Evolutionary conservation across 2,797 vertebrate genomes (phyloP).

Genomic region (Lagocephalus sceleratus): DNA sequence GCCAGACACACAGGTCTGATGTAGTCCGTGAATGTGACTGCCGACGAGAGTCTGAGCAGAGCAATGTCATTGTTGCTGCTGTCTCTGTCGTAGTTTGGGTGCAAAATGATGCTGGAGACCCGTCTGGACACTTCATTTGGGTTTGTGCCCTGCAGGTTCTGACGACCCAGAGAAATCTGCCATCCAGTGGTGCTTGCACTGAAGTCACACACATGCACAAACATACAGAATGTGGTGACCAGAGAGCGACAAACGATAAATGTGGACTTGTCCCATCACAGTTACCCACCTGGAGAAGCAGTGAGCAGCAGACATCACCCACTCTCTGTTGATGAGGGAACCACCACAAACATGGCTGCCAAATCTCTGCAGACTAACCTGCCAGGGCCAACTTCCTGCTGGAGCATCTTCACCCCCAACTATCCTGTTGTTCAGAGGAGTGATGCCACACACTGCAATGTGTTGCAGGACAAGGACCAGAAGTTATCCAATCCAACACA

Average conservation of each 20-base stretch:
- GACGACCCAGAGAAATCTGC: neutral
- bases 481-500: neutral
- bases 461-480: neutral
- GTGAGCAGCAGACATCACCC: slow-evolving; percentile 65
- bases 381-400: slow-evolving; percentile 62
- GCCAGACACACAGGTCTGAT: slow-evolving; percentile 79
- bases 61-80: slow-evolving; percentile 53
- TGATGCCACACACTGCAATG: slow-evolving; percentile 2
- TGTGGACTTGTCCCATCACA: rapidly evolving
- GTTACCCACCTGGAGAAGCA: slow-evolving; percentile 41
- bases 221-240: too few relatives aligned
- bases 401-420: slow-evolving; percentile 55
- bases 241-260: neutral
- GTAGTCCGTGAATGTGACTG: slow-evolving; percentile 65
- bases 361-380: slow-evolving; percentile 43
- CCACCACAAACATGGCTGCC: slow-evolving; percentile 37
- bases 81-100: neutral
- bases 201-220: neutral
- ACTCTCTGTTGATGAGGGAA: slow-evolving; percentile 62
- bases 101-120: slow-evolving; percentile 15
- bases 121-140: slow-evolving; percentile 33
- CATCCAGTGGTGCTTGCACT: slow-evolving; percentile 10
- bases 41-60: slow-evolving; percentile 56
- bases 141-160: slow-evolving; percentile 12
- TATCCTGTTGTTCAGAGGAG: slow-evolving; percentile 34